Evolutionary conservation across 1,140 invertebrate genomes (phyloP).

Genomic region (Pseudoatta argentina): DNA sequence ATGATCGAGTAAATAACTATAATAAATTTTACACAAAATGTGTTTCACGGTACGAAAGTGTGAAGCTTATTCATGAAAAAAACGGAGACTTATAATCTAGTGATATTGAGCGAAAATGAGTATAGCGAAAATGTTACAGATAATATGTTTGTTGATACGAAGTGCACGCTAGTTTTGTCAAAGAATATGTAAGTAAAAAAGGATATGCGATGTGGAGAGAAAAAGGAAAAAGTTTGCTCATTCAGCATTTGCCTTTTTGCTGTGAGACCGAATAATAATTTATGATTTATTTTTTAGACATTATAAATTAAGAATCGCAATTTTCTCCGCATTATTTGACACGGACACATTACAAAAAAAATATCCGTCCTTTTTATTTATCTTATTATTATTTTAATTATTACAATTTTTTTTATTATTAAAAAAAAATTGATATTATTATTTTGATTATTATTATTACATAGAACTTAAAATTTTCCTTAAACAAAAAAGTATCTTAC

Average conservation of each 20-base stretch:
- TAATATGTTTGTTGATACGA: neutral
- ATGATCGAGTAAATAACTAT: neutral
- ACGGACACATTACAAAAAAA: neutral
- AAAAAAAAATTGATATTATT: too few relatives aligned
- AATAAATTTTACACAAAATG: conserved; percentile 14
- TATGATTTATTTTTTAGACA: neutral
- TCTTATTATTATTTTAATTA: too few relatives aligned
- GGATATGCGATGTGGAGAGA: neutral
- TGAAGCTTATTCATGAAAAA: neutral
- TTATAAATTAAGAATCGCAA: neutral
- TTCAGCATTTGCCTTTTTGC: neutral
- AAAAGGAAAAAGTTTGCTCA: neutral
- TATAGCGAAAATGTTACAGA: neutral
- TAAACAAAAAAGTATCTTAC: conserved; percentile 84
- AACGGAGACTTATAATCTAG: conserved; percentile 13
- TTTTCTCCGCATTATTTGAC: neutral
- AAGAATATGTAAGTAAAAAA: neutral
- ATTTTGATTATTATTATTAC: too few relatives aligned
- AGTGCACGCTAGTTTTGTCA: conserved; percentile 8
- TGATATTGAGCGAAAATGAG: neutral
- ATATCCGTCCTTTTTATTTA: neutral
- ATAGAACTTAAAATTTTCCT: neutral
- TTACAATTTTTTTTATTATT: too few relatives aligned
- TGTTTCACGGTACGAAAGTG: neutral
- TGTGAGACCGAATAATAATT: neutral